Percentiles rank a stretch among this genome's conserved stretches.
phyloP scores from a whole-genome alignment of 1,140 invertebrate genomes.

The Caerostris extrusa region DNA sequence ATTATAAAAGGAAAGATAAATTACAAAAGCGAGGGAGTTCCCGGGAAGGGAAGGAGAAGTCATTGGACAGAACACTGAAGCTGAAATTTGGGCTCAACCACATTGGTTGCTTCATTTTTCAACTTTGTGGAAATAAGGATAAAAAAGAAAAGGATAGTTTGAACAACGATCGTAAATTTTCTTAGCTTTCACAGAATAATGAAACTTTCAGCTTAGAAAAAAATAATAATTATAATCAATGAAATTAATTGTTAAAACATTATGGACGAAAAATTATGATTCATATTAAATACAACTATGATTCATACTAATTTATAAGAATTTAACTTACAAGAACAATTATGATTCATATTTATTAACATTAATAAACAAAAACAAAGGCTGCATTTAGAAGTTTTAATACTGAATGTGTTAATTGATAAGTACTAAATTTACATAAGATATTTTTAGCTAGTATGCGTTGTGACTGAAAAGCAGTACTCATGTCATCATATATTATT shows the following conservation, averaged over 20 bases:
- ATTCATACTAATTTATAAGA: not conserved
- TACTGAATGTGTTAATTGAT: too few species aligned
- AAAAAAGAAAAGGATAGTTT: not conserved
- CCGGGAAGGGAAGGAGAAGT: not conserved
- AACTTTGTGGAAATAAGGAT: not conserved
- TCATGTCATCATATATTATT: too few species aligned
- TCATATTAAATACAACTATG: not conserved
- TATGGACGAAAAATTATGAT: not conserved
- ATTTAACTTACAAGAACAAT: too few species aligned
- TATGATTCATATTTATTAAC: not conserved
- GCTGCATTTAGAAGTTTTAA: too few species aligned
- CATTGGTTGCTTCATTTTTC: not conserved
- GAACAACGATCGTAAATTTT: conserved; percentile 3
- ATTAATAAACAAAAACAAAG: too few species aligned
- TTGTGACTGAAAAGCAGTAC: too few species aligned
- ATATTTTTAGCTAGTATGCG: too few species aligned
- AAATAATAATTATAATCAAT: not conserved
- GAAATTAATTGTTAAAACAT: not conserved
- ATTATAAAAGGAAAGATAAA: conserved; percentile 48
- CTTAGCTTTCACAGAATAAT: not conserved
- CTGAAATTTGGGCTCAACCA: not conserved
- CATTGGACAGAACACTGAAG: not conserved
- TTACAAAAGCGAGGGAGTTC: conserved; percentile 32
- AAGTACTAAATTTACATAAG: too few species aligned
- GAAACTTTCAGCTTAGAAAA: not conserved